Percentiles rank a stretch among this genome's conserved stretches.
Evolutionary conservation across 2,113 vertebrate species (phyloP).

Genomic region (Mionectes macconnelli): DNA sequence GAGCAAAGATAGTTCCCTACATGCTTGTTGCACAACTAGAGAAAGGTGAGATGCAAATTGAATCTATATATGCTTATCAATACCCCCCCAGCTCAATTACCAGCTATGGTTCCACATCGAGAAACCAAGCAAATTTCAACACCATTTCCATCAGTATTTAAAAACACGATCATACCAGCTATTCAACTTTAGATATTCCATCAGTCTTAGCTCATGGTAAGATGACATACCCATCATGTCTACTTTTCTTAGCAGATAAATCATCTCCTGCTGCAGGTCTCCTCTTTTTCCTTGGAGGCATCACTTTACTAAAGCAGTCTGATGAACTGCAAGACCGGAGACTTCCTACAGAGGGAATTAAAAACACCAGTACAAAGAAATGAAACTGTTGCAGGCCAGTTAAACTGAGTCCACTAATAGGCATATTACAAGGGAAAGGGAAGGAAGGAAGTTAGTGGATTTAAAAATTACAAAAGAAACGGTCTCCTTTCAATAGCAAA

Average conservation of each 20-base stretch:
- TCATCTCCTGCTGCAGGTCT: slow-evolving; percentile 96
- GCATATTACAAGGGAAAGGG: slow-evolving; percentile 22
- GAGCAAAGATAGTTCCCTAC: background rate
- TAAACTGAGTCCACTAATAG: slow-evolving; percentile 44
- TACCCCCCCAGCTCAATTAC: background rate
- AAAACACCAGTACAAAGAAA: slow-evolving; percentile 62
- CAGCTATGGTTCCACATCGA: background rate
- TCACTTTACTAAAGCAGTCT: slow-evolving; percentile 96
- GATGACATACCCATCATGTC: slow-evolving; percentile 90
- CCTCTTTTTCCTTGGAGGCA: slow-evolving; percentile 99
- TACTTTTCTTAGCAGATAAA: slow-evolving; percentile 96
- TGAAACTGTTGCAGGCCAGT: slow-evolving; percentile 55
- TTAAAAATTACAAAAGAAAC: background rate
- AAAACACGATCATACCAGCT: slow-evolving; percentile 16
- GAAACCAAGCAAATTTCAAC: slow-evolving; percentile 42
- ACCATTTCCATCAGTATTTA: slow-evolving; percentile 17
- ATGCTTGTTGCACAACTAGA: background rate
- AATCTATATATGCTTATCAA: background rate
- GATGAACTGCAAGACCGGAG: slow-evolving; percentile 82
- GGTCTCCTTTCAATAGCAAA: slow-evolving; percentile 21
- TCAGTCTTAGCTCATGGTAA: slow-evolving; percentile 17
- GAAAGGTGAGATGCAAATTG: background rate
- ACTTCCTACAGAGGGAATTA: slow-evolving; percentile 74
- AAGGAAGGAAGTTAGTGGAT: background rate
- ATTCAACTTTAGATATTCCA: slow-evolving; percentile 29